Conservation (phyloP, 2,113 vertebrate species). For the Eurypyga helias region DNA sequence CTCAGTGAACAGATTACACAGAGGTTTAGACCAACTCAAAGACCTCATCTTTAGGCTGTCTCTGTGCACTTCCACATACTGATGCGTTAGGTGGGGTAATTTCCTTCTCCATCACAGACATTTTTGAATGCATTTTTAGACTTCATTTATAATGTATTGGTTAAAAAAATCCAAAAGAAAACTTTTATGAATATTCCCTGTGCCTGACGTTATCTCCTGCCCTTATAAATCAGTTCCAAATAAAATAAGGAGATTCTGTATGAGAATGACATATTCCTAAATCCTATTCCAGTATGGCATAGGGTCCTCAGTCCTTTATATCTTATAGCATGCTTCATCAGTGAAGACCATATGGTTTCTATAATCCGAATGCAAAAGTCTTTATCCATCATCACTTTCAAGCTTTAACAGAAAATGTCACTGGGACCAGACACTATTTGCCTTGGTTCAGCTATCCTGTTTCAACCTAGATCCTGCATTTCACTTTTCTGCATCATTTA, state of each 20-base stretch:
- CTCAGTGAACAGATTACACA: not conserved
- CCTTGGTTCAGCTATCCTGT: not conserved
- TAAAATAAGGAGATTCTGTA: not conserved
- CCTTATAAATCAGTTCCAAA: not conserved
- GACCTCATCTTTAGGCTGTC: not conserved
- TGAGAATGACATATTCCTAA: not conserved
- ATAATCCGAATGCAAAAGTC: not conserved
- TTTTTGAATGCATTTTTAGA: not conserved
- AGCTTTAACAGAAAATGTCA: not conserved
- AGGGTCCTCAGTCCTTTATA: not conserved
- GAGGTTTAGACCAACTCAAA: not conserved
- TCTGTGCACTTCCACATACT: not conserved
- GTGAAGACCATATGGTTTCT: not conserved
- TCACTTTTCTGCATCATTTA: not conserved
- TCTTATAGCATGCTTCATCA: not conserved
- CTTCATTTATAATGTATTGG: not conserved
- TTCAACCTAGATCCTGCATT: not conserved
- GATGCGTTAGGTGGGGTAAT: not conserved
- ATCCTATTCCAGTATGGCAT: not conserved
- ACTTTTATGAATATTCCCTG: not conserved
- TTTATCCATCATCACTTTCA: not conserved
- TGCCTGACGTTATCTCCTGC: not conserved
- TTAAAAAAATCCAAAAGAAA: not conserved
- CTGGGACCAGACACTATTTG: not conserved
- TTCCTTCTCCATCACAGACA: not conserved